phyloP scores from a whole-genome alignment of 2,113 vertebrate species.

The Cryptotis parvus region DNA sequence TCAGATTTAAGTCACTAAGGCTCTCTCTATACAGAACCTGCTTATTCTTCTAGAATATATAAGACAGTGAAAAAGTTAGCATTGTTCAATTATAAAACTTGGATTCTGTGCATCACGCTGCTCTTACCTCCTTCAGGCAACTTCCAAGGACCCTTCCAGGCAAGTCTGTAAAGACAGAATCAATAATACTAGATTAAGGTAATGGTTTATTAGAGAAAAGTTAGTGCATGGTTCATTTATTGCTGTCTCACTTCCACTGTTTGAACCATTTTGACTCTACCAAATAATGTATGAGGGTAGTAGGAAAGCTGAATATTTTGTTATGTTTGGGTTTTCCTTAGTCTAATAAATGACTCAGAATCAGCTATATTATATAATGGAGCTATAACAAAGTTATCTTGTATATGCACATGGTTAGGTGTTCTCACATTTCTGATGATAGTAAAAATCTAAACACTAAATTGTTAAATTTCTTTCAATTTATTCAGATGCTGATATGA shows the following conservation, averaged over 20 bases:
- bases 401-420: neutral
- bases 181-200: neutral
- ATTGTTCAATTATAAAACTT: neutral
- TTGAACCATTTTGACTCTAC: neutral
- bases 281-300: neutral
- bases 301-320: neutral
- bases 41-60: neutral
- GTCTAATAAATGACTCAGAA: neutral
- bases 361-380: neutral
- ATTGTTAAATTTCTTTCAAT: neutral
- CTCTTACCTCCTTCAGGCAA: neutral
- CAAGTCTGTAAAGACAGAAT: neutral
- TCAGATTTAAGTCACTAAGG: constrained; percentile 11
- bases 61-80: neutral
- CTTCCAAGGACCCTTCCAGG: neutral
- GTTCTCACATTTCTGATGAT: neutral
- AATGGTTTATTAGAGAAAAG: neutral
- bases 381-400: constrained; percentile 20
- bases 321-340: neutral
- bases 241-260: neutral
- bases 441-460: neutral
- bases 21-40: neutral
- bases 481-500: neutral
- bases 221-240: constrained; percentile 5
- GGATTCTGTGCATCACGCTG: neutral